Evolutionary conservation across 1,140 invertebrate genomes (phyloP), one percentile per base, ranked within the genome.

Genomic region (Mylabris phalerata): DNA sequence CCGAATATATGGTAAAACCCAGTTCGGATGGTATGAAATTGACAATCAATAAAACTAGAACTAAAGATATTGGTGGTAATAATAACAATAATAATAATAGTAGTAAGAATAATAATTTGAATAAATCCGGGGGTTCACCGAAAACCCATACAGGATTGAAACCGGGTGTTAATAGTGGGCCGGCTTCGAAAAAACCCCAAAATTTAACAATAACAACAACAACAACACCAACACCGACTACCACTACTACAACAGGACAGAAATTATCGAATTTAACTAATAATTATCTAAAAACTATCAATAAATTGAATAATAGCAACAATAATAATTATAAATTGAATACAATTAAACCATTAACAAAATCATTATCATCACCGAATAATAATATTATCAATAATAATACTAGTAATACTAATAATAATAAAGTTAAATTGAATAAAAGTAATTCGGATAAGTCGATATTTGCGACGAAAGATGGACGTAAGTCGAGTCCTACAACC

Each of bases 1-100:
- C 83, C 1, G 90, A 93, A 64, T 94, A 93, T 64, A 91, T 90
- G 83, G 86, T 92, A 0, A 92, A 92, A 66, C 85, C 84, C 38
- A 90, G 88, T 62, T 86, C 84, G 1, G 90, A 91, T 67, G 90
- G 90, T 0, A 89, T 93, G 74, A 94, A 93, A 71, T 82, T 94
- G 49, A 94, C 90, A 0, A 91, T 93, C 6, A 93, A 92, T 67
- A 93, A 93, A 77, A 90, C 89, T 1, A 79, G 84, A 54, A 84
- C 80, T 11, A 82, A 81, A 50, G 84, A 84, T 27, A 78, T 77
- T 19, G 70, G 0, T 0, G 68, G 71, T 55, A 55, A 67, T 60
- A 55, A 26, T 40, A 54, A 76, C 69, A 62, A 9, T n/a, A 55
- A 63, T 51, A 67, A 66, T 9, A 38, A 32, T 38, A 57, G 38